Evolutionary conservation across 1,140 invertebrate species (phyloP).

Genomic region (Drosophila prosaltans): DNA sequence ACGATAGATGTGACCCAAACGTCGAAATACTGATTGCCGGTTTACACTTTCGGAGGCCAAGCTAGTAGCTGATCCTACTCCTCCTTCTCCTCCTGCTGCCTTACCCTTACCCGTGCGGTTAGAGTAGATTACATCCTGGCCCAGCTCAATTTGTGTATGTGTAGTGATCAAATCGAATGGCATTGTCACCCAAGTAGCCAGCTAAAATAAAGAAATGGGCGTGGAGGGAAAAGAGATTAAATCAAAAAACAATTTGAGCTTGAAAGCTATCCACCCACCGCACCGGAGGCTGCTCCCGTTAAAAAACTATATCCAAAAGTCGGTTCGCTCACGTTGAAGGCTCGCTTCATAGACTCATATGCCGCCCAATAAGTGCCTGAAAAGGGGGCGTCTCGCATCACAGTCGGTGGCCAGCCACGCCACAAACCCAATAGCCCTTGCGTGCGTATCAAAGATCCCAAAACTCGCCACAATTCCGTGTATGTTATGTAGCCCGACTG

Average conservation of each 20-base stretch:
- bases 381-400: slow-evolving; percentile 98
- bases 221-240: not conserved
- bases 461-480: slow-evolving; percentile 85
- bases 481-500: slow-evolving; percentile 96
- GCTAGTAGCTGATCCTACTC: not conserved
- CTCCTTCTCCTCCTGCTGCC: not conserved
- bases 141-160: slow-evolving; percentile 97
- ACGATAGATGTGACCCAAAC: slow-evolving; percentile 87
- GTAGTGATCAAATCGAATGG: slow-evolving; percentile 99
- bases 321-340: slow-evolving; percentile 86
- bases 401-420: slow-evolving; percentile 94
- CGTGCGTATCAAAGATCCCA: slow-evolving; percentile 86
- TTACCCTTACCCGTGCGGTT: slow-evolving; percentile 80
- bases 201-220: slow-evolving; percentile 84
- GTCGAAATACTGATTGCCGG: slow-evolving; percentile 83
- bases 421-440: slow-evolving; percentile 93
- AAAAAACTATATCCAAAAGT: slow-evolving; percentile 92
- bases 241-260: not conserved
- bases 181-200: slow-evolving; percentile 94
- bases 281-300: slow-evolving; percentile 93
- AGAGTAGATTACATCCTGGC: slow-evolving; percentile 91
- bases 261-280: slow-evolving; percentile 86
- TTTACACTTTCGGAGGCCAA: too few relatives aligned
- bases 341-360: slow-evolving; percentile 94
- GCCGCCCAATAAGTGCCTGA: slow-evolving; percentile 97